Evolutionary conservation across 2,888 invertebrate species (phyloP).

Genomic region (Tanypteryx hageni): DNA sequence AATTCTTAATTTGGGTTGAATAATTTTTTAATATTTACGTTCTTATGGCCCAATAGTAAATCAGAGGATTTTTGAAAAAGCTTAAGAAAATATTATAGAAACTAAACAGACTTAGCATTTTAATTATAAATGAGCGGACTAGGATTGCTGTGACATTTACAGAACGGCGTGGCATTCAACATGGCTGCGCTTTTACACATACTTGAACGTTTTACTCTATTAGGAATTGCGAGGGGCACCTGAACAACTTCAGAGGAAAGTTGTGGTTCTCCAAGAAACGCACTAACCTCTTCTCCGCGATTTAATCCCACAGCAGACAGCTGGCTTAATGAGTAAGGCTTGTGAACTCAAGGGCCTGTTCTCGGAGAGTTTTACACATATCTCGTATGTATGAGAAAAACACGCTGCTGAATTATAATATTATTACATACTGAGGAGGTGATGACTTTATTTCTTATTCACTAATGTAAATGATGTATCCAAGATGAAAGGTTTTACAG

Average conservation of each 20-base stretch:
- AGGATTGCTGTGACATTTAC: background rate
- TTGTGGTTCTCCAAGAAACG: conserved; percentile 25
- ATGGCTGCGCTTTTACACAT: background rate
- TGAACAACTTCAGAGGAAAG: conserved; percentile 24
- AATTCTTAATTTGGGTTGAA: too few relatives aligned
- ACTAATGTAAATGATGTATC: too few relatives aligned
- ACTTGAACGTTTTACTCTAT: background rate
- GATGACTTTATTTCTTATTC: too few relatives aligned
- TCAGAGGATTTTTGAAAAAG: too few relatives aligned
- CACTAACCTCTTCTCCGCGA: background rate
- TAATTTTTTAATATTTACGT: too few relatives aligned
- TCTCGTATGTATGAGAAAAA: background rate
- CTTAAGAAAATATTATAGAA: too few relatives aligned
- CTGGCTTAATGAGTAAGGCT: background rate
- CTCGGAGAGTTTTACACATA: background rate
- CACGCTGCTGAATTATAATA: background rate
- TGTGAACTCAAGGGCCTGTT: background rate
- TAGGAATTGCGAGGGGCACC: background rate
- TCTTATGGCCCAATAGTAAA: too few relatives aligned
- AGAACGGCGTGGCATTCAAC: background rate
- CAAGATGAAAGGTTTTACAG: too few relatives aligned
- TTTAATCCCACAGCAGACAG: background rate
- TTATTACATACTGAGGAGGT: too few relatives aligned
- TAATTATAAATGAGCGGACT: too few relatives aligned
- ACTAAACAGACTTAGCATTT: too few relatives aligned